Evolutionary conservation across 2,888 invertebrate species (phyloP), one percentile per base, ranked within the genome.

Genomic region (Clunio marinus): DNA sequence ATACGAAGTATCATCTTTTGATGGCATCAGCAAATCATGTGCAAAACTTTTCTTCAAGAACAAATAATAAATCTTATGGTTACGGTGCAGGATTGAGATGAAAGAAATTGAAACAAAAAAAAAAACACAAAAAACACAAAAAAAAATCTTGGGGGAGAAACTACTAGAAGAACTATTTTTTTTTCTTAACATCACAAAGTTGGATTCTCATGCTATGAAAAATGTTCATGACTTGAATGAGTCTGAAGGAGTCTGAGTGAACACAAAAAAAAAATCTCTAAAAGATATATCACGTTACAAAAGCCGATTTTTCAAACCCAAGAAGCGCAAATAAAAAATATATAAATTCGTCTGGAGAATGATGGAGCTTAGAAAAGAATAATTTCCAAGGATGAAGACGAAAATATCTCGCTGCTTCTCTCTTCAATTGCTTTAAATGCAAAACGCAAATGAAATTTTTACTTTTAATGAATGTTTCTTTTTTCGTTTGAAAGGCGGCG

Each of bases 11-110:
- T 45, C 45, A 45, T 45, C 45, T 45, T 45, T 45, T 45, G 45
- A 45, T 45, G 45, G 45, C 17, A 7, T 45, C 45, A 45, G 45
- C 45, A 45, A 45, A 45, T 45, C 45, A 45, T 32, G 45, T 15
- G 15, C 45, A 15, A 45, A 45, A 45, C 45, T 45, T 45, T 45
- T 4, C 35, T 13, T 13, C 45, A 15, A 45, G 15, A 7, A 45
- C 45, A 15, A 45, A 45, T 17, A 15, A 45, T 45, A 45, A 45
- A 45, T 45, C 45, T 45, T 13, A 15, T 45, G 45, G 35, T 13
- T 32, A 45, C 7, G 45, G 45, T n/a, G n/a, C n/a, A n/a, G n/a
- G n/a, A n/a, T n/a, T n/a, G n/a, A 17, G 8, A 15, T 13, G 45
- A 45, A 45, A 45, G 15, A 45, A 45, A 45, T 3, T 13, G 3